A percentile compares a stretch with the other conserved stretches of the same genome.
phyloP scores from a whole-genome alignment of 2,113 vertebrate species.

The Petrocephalus microphthalmus region DNA sequence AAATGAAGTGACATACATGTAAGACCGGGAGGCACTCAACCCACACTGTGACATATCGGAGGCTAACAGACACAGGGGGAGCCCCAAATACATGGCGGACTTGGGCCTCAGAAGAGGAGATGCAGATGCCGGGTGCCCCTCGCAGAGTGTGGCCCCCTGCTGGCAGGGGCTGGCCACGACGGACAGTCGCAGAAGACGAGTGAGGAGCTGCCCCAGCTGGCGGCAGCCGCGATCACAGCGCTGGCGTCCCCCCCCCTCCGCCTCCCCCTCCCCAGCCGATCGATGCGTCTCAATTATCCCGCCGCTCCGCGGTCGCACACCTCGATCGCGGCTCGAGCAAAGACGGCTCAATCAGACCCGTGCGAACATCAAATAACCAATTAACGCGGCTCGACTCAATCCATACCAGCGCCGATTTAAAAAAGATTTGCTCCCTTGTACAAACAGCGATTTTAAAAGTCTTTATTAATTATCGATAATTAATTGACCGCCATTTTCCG shows the following conservation, averaged over 20 bases:
- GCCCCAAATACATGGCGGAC: neutral
- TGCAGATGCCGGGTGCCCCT: neutral
- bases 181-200: neutral
- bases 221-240: neutral
- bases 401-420: neutral
- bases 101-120: neutral
- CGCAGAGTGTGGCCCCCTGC: neutral
- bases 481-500: neutral
- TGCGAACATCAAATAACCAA: neutral
- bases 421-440: neutral
- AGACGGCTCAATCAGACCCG: neutral
- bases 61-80: neutral
- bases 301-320: neutral
- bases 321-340: neutral
- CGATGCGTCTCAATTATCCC: conserved; percentile 5
- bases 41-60: neutral
- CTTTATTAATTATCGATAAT: conserved; percentile 5
- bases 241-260: neutral
- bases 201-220: neutral
- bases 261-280: neutral
- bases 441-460: neutral
- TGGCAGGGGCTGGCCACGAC: neutral
- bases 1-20: neutral
- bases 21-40: neutral
- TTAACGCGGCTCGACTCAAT: neutral